These are phyloP conservation scores for Zingel zingel DNA, from an alignment of 2,113 vertebrate species.

Conservation along the genomic window DNA sequence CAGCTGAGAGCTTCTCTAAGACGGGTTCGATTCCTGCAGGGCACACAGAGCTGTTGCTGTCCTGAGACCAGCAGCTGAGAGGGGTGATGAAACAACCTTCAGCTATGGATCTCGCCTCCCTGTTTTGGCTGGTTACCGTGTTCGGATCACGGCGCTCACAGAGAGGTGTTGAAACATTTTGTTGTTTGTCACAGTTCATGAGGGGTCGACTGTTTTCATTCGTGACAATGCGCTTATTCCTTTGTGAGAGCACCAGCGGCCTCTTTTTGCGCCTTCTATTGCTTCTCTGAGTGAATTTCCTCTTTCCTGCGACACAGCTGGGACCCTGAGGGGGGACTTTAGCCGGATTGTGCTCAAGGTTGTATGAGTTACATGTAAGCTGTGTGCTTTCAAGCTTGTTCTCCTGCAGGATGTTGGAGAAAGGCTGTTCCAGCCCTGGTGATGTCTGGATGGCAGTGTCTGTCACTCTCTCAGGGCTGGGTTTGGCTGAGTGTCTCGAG, in stretches of 20 bases:
- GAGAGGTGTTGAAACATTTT: constrained; percentile 14
- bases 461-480: constrained; percentile 31
- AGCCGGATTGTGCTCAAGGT: constrained; percentile 17
- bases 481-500: constrained; percentile 52
- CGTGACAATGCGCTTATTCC: neutral
- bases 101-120: constrained; percentile 12
- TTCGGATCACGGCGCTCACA: constrained; percentile 23
- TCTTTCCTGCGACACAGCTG: constrained; percentile 9
- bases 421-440: constrained; percentile 23
- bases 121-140: neutral
- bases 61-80: constrained; percentile 76
- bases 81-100: constrained; percentile 56
- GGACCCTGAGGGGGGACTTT: neutral
- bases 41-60: constrained; percentile 64
- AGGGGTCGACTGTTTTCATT: constrained; percentile 63
- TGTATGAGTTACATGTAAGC: neutral
- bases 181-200: constrained; percentile 17
- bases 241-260: constrained; percentile 62
- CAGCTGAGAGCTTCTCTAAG: constrained; percentile 41
- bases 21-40: constrained; percentile 41
- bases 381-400: constrained; percentile 30
- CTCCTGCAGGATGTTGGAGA: constrained; percentile 31
- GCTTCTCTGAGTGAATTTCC: constrained; percentile 35
- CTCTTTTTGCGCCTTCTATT: constrained; percentile 63
- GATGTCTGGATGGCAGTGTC: constrained; percentile 78